Evolutionary conservation across 1,140 invertebrate genomes (phyloP), one percentile per base, ranked within the genome.

Genomic region (Drosophila busckii): DNA sequence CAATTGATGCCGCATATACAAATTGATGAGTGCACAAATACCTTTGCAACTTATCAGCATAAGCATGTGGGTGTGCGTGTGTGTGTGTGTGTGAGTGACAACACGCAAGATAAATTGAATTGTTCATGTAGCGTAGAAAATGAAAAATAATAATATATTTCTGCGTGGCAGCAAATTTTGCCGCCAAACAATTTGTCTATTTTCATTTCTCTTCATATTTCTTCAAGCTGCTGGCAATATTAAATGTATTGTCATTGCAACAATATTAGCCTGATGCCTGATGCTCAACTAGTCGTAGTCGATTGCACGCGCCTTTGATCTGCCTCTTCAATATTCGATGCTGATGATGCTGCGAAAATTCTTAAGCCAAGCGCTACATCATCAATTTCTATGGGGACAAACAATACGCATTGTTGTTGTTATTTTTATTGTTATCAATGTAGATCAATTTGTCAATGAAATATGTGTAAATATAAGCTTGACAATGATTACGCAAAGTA

Each of bases 231-330:
- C 38, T 62, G 56, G 35, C 70, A 64, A 65, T 75, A 75, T 76
- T 59, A 60, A 75, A 75, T 69, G 64, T 66, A 80, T 78, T 78
- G 73, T 80, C 71, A 80, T 80, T 67, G 49, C 19, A 20, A 45
- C 28, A 53, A 53, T 48, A 45, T 46, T 34, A 16, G 28, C 31
- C 20, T 28, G 25, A 35, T 52, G 40, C 20, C 5, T 26, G 28
- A 37, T 40, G 34, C 34, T 52, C 26, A 78, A 71, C 65, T 80
- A 78, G 56, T 67, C 65, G 54, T 20, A 16, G 22, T 38, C 37
- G 34, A 44, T n/a, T n/a, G n/a, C n/a, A n/a, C 56, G 53, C 56
- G 63, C 22, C 73, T 80, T 78, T 78, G 71, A 78, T 78, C 71
- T 59, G 58, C 52, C 62, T 50, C 59, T 58, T 59, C 59, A 67